Evolutionary conservation across 2,113 vertebrate genomes (phyloP).

Genomic region (Dicerorhinus sumatrensis): DNA sequence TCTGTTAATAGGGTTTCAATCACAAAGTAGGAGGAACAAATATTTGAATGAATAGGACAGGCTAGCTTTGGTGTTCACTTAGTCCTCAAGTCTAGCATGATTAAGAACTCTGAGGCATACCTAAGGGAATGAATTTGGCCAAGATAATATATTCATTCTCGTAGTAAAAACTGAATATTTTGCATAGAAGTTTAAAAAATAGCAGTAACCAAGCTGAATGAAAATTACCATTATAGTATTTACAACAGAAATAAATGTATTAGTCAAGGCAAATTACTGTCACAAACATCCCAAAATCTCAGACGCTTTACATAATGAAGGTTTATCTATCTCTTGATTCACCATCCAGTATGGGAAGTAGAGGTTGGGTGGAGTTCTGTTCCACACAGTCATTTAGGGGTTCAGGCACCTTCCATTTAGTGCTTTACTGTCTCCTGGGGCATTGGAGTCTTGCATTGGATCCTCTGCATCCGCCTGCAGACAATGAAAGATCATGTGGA

Average conservation of each 20-base stretch:
- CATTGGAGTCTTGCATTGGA: neutral
- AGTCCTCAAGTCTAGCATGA: neutral
- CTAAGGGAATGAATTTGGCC: neutral
- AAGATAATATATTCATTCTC: neutral
- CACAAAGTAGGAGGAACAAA: neutral
- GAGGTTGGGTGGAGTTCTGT: no score
- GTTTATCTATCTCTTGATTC: neutral
- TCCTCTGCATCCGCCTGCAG: neutral
- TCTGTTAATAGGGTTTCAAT: constrained; percentile 6
- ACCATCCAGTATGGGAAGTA: neutral
- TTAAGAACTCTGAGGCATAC: neutral
- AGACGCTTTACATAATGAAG: neutral
- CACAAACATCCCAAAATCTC: neutral
- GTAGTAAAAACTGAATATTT: neutral
- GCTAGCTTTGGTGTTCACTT: neutral
- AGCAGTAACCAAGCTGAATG: neutral
- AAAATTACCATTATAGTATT: constrained; percentile 7
- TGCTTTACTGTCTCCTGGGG: neutral
- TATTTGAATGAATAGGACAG: neutral
- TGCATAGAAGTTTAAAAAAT: neutral
- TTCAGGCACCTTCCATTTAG: neutral
- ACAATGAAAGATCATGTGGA: neutral
- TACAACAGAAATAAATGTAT: neutral
- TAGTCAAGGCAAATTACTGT: neutral
- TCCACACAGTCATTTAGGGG: neutral